Conservation (phyloP, 2,888 invertebrate genomes). For the Melinaea marsaeus region DNA sequence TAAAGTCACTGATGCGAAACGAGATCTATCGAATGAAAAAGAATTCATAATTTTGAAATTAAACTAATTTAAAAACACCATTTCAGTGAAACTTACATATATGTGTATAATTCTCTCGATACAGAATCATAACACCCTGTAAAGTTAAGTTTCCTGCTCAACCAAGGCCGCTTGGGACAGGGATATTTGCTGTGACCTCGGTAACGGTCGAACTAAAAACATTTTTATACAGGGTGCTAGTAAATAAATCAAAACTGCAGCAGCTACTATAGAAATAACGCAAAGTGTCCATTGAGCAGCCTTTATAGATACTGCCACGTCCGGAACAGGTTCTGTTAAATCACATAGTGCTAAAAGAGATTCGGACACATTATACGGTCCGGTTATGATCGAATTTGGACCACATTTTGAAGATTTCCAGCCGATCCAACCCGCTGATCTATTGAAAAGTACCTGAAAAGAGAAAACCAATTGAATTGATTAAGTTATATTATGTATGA, state of each 20-base stretch:
- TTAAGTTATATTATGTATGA: not conserved
- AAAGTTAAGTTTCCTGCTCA: slow-evolving; percentile 40
- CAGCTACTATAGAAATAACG: slow-evolving; percentile 57
- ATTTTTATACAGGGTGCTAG: slow-evolving; percentile 59
- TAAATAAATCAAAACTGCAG: slow-evolving; percentile 54
- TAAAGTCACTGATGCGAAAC: too few relatives aligned
- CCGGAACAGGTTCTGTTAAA: slow-evolving; percentile 41
- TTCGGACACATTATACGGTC: slow-evolving; percentile 54
- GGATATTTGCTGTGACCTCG: slow-evolving; percentile 54
- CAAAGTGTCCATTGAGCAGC: slow-evolving; percentile 65
- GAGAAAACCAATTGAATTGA: not conserved
- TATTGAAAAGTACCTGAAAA: slow-evolving; percentile 69
- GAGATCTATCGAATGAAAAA: too few relatives aligned
- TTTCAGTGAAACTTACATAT: not conserved
- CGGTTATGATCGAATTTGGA: slow-evolving; percentile 54
- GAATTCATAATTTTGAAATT: too few relatives aligned
- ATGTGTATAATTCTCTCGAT: not conserved
- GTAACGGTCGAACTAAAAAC: slow-evolving; percentile 44
- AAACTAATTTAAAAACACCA: too few relatives aligned
- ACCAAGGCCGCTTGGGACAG: slow-evolving; percentile 63
- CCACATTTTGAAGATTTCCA: slow-evolving; percentile 67
- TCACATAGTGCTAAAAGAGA: slow-evolving; percentile 49
- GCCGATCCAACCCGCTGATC: slow-evolving; percentile 68
- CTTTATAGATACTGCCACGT: slow-evolving; percentile 54
- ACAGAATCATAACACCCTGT: not conserved